Conservation (phyloP, 2,888 invertebrate genomes). For the Argyra leucocephala region DNA sequence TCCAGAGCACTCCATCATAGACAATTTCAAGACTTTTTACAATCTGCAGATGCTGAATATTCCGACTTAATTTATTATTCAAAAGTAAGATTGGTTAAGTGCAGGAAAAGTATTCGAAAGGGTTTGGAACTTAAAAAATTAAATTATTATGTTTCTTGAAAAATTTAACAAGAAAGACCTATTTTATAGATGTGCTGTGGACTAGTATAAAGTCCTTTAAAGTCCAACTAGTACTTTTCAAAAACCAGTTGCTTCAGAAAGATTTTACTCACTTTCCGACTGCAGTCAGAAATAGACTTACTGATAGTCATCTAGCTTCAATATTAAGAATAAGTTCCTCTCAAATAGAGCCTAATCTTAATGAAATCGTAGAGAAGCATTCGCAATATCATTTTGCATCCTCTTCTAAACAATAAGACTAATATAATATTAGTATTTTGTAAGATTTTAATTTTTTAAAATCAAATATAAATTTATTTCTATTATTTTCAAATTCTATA, state of each 20-base stretch:
- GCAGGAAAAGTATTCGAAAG: slow-evolving; percentile 8
- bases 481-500: too few relatives aligned
- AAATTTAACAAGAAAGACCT: slow-evolving; percentile 8
- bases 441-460: slow-evolving; percentile 9
- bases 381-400: slow-evolving; percentile 7
- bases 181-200: slow-evolving; percentile 7
- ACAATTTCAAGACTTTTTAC: slow-evolving; percentile 2
- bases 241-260: slow-evolving; percentile 9
- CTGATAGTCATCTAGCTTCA: slow-evolving; percentile 5
- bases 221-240: slow-evolving; percentile 7
- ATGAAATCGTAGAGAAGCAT: slow-evolving; percentile 5
- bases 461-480: slow-evolving; percentile 4
- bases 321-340: slow-evolving; percentile 8
- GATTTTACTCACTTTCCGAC: slow-evolving; percentile 7
- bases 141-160: slow-evolving; percentile 8
- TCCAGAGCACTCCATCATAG: not conserved
- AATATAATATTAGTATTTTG: slow-evolving; percentile 11
- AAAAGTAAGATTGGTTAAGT: not conserved
- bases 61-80: not conserved
- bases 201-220: slow-evolving; percentile 8
- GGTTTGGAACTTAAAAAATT: slow-evolving; percentile 3
- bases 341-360: not conserved
- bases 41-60: not conserved
- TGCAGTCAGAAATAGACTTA: slow-evolving; percentile 8
- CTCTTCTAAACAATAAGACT: slow-evolving; percentile 9